These are phyloP conservation scores for Nothura maculosa DNA, from an alignment of 2,797 vertebrate genomes.

Conservation along the genomic window DNA sequence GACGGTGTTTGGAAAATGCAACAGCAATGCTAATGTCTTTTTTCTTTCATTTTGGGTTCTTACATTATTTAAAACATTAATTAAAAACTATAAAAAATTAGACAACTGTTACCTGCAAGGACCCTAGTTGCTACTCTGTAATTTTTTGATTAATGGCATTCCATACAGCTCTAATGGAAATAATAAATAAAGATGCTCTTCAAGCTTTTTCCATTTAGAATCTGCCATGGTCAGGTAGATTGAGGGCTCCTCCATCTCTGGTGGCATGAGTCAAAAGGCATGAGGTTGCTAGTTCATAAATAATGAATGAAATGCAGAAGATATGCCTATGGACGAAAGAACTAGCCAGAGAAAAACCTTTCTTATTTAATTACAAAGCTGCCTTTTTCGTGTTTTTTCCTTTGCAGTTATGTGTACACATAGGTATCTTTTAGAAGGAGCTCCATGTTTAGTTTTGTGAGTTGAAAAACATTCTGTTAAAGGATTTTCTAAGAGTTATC, in stretches of 20 bases:
- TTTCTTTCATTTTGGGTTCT: background rate
- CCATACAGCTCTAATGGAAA: background rate
- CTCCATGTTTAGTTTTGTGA: background rate
- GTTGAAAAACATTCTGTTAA: background rate
- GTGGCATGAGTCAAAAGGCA: background rate
- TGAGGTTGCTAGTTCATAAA: background rate
- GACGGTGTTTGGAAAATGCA: background rate
- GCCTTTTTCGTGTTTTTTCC: background rate
- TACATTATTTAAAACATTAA: background rate
- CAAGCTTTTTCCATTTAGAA: background rate
- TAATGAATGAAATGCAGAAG: background rate
- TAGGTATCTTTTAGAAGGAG: background rate
- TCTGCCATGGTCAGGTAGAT: background rate
- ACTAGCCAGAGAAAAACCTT: background rate
- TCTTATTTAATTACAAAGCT: background rate
- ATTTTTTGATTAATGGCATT: background rate
- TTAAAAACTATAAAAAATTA: background rate
- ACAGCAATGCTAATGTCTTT: background rate
- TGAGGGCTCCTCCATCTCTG: background rate
- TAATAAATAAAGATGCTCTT: background rate
- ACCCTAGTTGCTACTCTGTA: background rate
- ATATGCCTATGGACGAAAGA: background rate
- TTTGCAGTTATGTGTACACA: accelerated
- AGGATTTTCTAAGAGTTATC: background rate
- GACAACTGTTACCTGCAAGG: background rate